phyloP scores from a whole-genome alignment of 2,113 vertebrate species.

The Platysternon megacephalum region DNA sequence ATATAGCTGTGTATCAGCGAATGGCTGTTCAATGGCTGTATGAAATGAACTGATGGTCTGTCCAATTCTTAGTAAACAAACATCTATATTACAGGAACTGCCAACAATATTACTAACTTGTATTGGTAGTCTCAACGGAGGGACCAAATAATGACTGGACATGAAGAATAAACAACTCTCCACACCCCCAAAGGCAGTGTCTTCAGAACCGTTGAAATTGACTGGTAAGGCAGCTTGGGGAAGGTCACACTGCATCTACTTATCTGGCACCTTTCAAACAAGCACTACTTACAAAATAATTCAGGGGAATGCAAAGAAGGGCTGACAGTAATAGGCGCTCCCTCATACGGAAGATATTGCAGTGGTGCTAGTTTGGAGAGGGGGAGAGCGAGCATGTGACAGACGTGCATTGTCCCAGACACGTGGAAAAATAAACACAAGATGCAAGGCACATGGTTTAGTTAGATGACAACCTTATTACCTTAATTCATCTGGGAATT shows the following conservation, averaged over 20 bases:
- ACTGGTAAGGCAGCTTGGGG: not conserved
- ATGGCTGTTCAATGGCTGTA: not conserved
- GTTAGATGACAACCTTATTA: too few species aligned
- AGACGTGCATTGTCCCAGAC: slow-evolving; percentile 41
- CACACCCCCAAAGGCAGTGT: not conserved
- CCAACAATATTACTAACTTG: not conserved
- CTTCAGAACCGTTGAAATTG: slow-evolving; percentile 1
- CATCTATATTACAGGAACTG: not conserved
- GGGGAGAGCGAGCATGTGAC: slow-evolving; percentile 1
- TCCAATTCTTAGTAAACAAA: not conserved
- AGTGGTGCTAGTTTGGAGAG: slow-evolving; percentile 35
- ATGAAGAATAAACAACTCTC: not conserved
- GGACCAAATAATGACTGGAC: not conserved
- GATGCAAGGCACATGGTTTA: not conserved
- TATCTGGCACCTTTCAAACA: slow-evolving; percentile 34
- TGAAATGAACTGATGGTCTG: not conserved
- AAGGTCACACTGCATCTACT: slow-evolving; percentile 12
- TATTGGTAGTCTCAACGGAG: not conserved
- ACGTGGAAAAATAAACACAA: not conserved
- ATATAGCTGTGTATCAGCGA: not conserved
- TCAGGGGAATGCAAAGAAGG: slow-evolving; percentile 49
- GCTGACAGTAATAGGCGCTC: slow-evolving; percentile 43
- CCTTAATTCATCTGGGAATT: too few species aligned
- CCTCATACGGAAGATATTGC: slow-evolving; percentile 29
- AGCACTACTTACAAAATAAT: slow-evolving; percentile 46